A percentile compares a stretch with the other conserved stretches of the same genome.
phyloP scores from a whole-genome alignment of 1,140 invertebrate species.

The Oedothorax gibbosus region DNA sequence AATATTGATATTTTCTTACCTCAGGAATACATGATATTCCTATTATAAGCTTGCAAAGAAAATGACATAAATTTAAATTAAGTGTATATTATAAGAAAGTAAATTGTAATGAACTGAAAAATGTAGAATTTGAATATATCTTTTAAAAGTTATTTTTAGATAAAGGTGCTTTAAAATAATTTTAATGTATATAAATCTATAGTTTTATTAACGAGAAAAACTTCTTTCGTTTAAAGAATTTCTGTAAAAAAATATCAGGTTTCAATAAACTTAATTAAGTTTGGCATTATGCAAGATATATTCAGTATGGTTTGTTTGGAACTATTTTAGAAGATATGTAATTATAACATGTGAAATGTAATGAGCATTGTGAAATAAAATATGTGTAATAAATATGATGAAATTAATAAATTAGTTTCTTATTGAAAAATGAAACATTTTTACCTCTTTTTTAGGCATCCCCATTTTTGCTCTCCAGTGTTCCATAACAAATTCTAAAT shows the following conservation, averaged over 20 bases:
- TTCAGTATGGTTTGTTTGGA: too few relatives aligned
- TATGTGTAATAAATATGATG: too few relatives aligned
- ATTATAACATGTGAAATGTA: too few relatives aligned
- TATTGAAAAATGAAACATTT: conserved; percentile 65
- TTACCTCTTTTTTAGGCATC: conserved; percentile 74
- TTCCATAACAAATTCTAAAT: conserved; percentile 80
- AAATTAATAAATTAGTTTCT: background rate
- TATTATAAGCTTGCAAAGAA: conserved; percentile 46
- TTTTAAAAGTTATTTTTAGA: background rate
- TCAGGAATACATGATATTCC: conserved; percentile 46
- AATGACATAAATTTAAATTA: background rate
- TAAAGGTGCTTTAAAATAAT: too few relatives aligned
- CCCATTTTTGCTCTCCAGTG: conserved; percentile 89
- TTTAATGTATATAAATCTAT: too few relatives aligned
- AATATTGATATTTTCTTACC: conserved; percentile 16
- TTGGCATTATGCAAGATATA: too few relatives aligned
- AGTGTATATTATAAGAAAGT: background rate
- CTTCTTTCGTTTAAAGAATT: too few relatives aligned
- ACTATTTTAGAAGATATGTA: too few relatives aligned
- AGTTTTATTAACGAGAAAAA: too few relatives aligned
- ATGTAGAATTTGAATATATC: background rate
- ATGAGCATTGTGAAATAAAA: too few relatives aligned
- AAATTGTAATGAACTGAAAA: background rate
- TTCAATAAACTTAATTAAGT: too few relatives aligned
- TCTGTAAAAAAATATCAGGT: too few relatives aligned